These are phyloP conservation scores for Cassiopea xamachana DNA, from an alignment of 30 jellyfish, hydroid and myxozoan genomes.

Conservation along the genomic window DNA sequence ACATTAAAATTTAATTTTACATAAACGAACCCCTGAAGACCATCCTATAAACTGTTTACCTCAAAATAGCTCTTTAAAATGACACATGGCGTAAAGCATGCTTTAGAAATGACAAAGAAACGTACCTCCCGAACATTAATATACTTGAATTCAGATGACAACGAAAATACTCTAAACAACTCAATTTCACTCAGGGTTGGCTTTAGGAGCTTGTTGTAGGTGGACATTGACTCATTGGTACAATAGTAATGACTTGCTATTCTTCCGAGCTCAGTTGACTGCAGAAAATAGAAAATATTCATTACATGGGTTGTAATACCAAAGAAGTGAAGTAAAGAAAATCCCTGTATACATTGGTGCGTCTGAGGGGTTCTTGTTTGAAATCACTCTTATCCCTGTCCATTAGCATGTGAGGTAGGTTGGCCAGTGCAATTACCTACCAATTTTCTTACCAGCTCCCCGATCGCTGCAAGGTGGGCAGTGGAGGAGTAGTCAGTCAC, in stretches of 20 bases:
- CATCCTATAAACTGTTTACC: too few species aligned
- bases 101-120: neutral
- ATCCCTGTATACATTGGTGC: too few species aligned
- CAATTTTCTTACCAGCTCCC: too few species aligned
- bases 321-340: neutral
- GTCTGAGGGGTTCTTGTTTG: too few species aligned
- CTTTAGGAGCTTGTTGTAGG: slow-evolving; percentile 90
- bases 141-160: slow-evolving; percentile 96
- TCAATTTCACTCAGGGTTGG: slow-evolving; percentile 97
- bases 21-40: too few species aligned
- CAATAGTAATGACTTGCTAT: slow-evolving; percentile 98
- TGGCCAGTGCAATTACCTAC: too few species aligned
- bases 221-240: slow-evolving; percentile 98
- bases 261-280: slow-evolving; percentile 99
- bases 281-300: neutral
- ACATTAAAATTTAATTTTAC: too few species aligned
- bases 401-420: too few species aligned
- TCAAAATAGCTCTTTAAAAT: too few species aligned
- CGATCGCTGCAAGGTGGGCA: too few species aligned
- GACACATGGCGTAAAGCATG: neutral
- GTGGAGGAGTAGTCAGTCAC: too few species aligned
- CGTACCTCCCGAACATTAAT: slow-evolving; percentile 94
- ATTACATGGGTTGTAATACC: neutral
- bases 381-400: too few species aligned
- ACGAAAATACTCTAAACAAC: slow-evolving; percentile 92